phyloP scores from a whole-genome alignment of 2,797 vertebrate genomes.

The Neopelma chrysocephalum region DNA sequence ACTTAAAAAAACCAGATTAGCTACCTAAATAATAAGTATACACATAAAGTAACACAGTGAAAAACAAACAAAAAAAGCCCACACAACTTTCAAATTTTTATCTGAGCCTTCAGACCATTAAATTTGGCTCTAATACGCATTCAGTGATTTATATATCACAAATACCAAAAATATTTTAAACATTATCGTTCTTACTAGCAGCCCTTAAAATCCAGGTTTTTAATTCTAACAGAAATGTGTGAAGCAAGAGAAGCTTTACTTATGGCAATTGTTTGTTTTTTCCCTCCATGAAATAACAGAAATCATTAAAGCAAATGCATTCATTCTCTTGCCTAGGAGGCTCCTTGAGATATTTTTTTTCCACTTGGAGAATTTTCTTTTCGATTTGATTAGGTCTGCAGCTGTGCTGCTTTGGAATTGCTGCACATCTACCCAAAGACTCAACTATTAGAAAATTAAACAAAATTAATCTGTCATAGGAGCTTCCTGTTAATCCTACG shows the following conservation, averaged over 20 bases:
- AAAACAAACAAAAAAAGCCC: too few relatives aligned
- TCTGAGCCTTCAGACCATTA: neutral
- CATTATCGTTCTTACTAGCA: neutral
- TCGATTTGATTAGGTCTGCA: neutral
- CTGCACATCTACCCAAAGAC: neutral
- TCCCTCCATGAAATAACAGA: neutral
- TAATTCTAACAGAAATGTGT: neutral
- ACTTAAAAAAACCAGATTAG: neutral
- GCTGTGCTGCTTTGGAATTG: neutral
- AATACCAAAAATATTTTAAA: neutral
- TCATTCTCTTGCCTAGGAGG: neutral
- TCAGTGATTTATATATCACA: neutral
- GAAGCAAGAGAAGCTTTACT: neutral
- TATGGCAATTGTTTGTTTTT: accelerated
- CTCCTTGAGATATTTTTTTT: neutral
- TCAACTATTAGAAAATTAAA: neutral
- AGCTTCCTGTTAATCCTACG: neutral
- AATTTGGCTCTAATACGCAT: neutral
- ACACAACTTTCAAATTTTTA: neutral
- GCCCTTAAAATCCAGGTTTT: neutral
- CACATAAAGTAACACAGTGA: neutral
- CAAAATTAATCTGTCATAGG: neutral
- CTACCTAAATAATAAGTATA: neutral
- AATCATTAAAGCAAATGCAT: neutral
- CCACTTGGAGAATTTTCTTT: neutral